Evolutionary conservation across 2,113 vertebrate species (phyloP), one percentile per base, ranked within the genome.

Genomic region (Anolis carolinensis): DNA sequence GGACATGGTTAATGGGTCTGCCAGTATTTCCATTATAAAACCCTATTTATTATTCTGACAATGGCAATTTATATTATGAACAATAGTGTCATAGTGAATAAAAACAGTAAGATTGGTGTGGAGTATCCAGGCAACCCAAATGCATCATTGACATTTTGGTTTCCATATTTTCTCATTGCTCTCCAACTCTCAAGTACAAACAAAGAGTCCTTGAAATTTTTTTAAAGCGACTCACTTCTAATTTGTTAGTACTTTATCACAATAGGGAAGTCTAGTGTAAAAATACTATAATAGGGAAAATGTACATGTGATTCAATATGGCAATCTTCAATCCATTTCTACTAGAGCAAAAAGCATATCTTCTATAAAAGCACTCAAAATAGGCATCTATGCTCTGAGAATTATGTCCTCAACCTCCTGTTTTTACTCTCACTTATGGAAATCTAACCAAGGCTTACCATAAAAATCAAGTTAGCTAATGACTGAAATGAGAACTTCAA

Each of bases 21-120:
- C 90, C 89, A 90, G 88, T 90, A 89, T 93, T 94, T 92, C 91
- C 89, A 95, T 94, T 92, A 87, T 73, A 89, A 92, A 63, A 36
- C 68, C 65, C 91, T 93, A 92, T 91, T 95, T 92, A 93, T 90
- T 95, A 92, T 95, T 88, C 84, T 95, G 88, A 91, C 90, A 94
- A 86, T 93, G 67, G 91, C 71, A 86, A 91, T 93, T 94, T 94
- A 86, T 95, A 93, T 94, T 90, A 84, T 91, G 94, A 95, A 95
- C 94, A 94, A 95, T 94, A 90, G 92, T 86, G 93, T 93, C 79
- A 0, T 87, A 90, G 88, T 89, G 94, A 91, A 94, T 92, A 94
- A 90, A 92, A 95, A 89, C 90, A 88, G 87, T 85, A 86, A 75
- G 84, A 84, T 77, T 87, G 81, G 65, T 70, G 85, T 81, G 85